A percentile compares a stretch with the other conserved stretches of the same genome.
Conservation (phyloP, 2,113 vertebrate genomes). For the Pseudorhombus dupliciocellatus region DNA sequence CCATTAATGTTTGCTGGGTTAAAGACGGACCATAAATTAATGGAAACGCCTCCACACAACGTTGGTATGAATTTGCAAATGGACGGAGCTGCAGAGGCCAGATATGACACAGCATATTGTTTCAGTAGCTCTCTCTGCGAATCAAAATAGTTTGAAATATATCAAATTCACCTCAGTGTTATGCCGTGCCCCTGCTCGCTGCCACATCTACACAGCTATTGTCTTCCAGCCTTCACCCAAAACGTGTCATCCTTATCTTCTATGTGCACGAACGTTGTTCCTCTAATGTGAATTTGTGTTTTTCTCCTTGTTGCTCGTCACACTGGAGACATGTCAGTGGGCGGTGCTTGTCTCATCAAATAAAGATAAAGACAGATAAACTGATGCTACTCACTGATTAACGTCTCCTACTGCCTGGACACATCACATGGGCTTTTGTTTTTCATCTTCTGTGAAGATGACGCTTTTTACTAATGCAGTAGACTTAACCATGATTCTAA, state of each 20-base stretch:
- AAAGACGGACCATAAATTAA: slow-evolving; percentile 43
- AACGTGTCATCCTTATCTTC: slow-evolving; percentile 5
- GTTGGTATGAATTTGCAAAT: slow-evolving; percentile 48
- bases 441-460: no score
- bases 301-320: not conserved
- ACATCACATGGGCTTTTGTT: no score
- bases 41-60: slow-evolving; percentile 43
- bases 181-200: not conserved
- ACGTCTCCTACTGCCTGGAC: no score
- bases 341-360: not conserved
- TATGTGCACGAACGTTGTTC: not conserved
- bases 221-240: not conserved
- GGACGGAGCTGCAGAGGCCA: slow-evolving; percentile 33
- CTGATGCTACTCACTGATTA: not conserved
- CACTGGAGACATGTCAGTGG: not conserved
- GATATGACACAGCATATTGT: slow-evolving; percentile 18
- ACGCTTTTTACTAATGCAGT: no score
- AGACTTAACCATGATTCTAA: not conserved
- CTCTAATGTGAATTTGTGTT: not conserved
- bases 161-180: not conserved
- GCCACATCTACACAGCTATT: not conserved
- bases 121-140: not conserved
- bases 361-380: not conserved
- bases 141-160: not conserved
- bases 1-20: slow-evolving; percentile 44